phyloP scores from a whole-genome alignment of 2,113 vertebrate genomes.

The Pedionomus torquatus region DNA sequence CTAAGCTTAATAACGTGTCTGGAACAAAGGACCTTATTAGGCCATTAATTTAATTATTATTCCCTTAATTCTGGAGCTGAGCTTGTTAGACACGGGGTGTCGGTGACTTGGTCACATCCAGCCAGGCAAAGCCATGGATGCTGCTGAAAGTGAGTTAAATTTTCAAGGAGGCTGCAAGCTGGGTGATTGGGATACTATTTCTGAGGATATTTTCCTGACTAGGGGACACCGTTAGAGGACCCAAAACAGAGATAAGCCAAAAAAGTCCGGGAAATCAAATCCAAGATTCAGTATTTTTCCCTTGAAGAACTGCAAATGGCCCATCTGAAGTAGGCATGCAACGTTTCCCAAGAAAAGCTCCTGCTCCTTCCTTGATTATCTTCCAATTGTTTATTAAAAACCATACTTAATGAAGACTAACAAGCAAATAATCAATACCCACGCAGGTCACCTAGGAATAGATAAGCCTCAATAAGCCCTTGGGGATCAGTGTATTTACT shows the following conservation, averaged over 20 bases:
- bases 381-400: slow-evolving; percentile 65
- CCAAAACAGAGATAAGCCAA: not conserved
- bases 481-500: slow-evolving; percentile 52
- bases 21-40: not conserved
- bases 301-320: not conserved
- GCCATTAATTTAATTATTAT: no score
- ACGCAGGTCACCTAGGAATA: slow-evolving; percentile 48
- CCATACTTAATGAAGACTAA: slow-evolving; percentile 68
- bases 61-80: not conserved
- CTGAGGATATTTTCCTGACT: not conserved
- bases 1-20: not conserved
- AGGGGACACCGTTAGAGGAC: not conserved
- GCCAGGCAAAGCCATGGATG: not conserved
- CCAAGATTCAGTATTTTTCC: not conserved
- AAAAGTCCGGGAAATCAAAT: not conserved
- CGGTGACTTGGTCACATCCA: not conserved
- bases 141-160: not conserved
- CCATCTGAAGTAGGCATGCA: not conserved
- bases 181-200: not conserved
- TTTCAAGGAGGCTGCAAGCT: not conserved
- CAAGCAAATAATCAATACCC: slow-evolving; percentile 64
- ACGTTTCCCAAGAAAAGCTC: not conserved
- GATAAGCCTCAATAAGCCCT: slow-evolving; percentile 63
- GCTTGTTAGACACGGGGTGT: rapidly evolving
- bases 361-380: slow-evolving; percentile 40